These are phyloP conservation scores for Xyrichtys novacula DNA, from an alignment of 2,797 vertebrate species.

Conservation along the genomic window DNA sequence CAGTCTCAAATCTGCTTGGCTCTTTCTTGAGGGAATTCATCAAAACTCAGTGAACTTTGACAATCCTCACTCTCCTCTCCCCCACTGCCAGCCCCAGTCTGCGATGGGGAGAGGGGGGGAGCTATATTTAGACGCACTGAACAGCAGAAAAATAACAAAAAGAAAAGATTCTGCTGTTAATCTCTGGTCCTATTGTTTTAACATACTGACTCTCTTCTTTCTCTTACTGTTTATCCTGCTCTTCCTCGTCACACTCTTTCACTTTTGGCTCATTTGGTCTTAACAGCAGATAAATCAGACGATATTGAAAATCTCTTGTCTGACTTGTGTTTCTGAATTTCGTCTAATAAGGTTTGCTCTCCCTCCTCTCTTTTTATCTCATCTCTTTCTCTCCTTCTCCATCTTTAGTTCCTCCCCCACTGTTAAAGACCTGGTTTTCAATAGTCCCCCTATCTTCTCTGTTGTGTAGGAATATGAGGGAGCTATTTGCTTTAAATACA, in stretches of 20 bases:
- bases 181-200: slow-evolving; percentile 54
- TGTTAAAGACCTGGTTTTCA: slow-evolving; percentile 51
- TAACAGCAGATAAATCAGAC: background rate
- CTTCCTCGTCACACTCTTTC: background rate
- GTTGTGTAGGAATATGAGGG: slow-evolving; percentile 43
- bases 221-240: background rate
- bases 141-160: slow-evolving; percentile 54
- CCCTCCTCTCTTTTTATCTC: slow-evolving; percentile 11
- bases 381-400: slow-evolving; percentile 11
- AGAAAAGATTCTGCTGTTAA: slow-evolving; percentile 57
- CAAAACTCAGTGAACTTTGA: slow-evolving; percentile 78
- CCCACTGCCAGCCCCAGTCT: slow-evolving; percentile 51
- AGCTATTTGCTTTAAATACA: slow-evolving; percentile 36
- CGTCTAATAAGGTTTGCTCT: too few relatives aligned
- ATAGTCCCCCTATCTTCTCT: slow-evolving; percentile 53
- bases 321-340: too few relatives aligned
- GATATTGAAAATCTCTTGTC: too few relatives aligned
- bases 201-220: slow-evolving; percentile 12
- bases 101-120: slow-evolving; percentile 52
- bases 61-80: slow-evolving; percentile 59
- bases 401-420: slow-evolving; percentile 34
- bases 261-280: slow-evolving; percentile 1
- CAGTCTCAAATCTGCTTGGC: slow-evolving; percentile 63
- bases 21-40: slow-evolving; percentile 72
- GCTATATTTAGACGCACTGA: slow-evolving; percentile 79